Evolutionary conservation across 2,113 vertebrate genomes (phyloP).

Genomic region (Hystrix brachyura): DNA sequence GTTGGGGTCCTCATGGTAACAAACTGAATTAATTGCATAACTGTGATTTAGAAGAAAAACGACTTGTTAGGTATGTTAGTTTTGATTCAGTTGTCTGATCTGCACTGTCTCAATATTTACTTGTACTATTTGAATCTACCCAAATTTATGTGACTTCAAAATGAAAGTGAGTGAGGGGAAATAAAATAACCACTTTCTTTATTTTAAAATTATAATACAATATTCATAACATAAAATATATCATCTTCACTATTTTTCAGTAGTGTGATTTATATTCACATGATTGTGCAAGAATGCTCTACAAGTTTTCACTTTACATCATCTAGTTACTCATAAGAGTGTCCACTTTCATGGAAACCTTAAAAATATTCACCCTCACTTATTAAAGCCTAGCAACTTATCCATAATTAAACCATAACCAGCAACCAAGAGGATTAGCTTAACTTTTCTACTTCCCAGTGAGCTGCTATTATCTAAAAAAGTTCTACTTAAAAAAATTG

Average conservation of each 20-base stretch:
- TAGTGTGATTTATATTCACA: not conserved
- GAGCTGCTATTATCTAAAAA: not conserved
- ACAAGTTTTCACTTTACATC: not conserved
- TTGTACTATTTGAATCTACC: constrained; percentile 2
- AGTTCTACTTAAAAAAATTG: not conserved
- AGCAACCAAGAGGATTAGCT: not conserved
- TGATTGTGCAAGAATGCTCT: not conserved
- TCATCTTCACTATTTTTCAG: not conserved
- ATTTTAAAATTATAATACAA: not conserved
- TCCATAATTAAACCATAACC: not conserved
- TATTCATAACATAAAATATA: not conserved
- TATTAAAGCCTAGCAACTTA: constrained; percentile 34
- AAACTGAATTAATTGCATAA: not conserved
- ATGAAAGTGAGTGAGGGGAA: not conserved
- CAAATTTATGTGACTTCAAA: constrained; percentile 32
- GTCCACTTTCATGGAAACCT: not conserved
- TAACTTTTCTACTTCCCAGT: constrained; percentile 6
- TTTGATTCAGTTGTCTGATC: not conserved
- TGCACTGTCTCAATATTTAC: not conserved
- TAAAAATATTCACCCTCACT: not conserved
- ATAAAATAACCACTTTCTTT: not conserved
- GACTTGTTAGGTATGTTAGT: not conserved
- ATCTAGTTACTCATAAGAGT: not conserved
- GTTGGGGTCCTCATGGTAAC: not conserved
- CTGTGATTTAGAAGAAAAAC: not conserved